Evolutionary conservation across 2,113 vertebrate genomes (phyloP), one percentile per base, ranked within the genome.

Genomic region (Paedocypris sp.): DNA sequence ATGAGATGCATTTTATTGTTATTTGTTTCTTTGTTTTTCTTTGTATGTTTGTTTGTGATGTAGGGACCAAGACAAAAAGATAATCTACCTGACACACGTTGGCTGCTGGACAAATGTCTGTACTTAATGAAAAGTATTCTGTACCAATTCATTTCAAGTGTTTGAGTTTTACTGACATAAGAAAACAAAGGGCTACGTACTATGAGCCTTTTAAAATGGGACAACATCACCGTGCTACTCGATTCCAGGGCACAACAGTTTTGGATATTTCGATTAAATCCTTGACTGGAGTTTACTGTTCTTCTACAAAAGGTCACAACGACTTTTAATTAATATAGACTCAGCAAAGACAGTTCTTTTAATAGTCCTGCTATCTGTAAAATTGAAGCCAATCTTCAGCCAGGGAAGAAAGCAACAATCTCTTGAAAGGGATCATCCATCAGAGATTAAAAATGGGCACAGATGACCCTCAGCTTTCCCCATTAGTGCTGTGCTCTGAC

Each of bases 381-480:
- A 56, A 42, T n/a, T 5, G 1, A 57, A 57, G 26, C 25, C 18
- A 31, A 2, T 32, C 16, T 10, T 32, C 9, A 15, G 2, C 16
- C 26, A 32, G 26, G 42, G 26, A 9, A 8, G 16, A 57, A 56
- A 56, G 31, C 3, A 0, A 36, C 50, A 19, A n/a, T 56, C 6
- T 28, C 35, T 56, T 42, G 52, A 56, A 57, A 43, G 26, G 39
- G 6, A 19, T 58, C 54, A 58, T 58, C 54, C 26, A 45, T 58
- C 54, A 58, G 16, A 38, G 26, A 32, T 29, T 58, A 45, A 32
- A 57, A 58, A 43, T 58, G 54, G 54, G 16, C 26, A 35, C 36
- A 32, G 26, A 43, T 62, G 60, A 62, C 60, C 60, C 49, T 42
- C 60, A 45, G 48, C 48, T 38, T 52, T 52, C n/a, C 39, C 54